Base-by-base conservation (phyloP, 2,797 vertebrate genomes). In the Bucorvus abyssinicus region DNA sequence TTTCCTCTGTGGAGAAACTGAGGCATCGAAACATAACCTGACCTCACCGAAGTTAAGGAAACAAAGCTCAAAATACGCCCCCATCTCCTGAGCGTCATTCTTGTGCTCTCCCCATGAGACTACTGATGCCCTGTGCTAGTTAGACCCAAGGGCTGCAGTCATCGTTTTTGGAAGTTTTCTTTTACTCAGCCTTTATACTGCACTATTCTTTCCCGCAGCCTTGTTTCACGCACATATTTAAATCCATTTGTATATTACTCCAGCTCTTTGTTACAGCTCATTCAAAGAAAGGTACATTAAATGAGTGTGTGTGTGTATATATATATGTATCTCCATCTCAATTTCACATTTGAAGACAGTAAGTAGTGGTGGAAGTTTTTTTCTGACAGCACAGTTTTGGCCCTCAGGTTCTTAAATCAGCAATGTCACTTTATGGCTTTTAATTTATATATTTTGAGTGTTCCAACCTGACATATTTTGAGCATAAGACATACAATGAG, bases 391-490 rank as follows among this genome's bases (percentile, higher is more conserved):
- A 59, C 23, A 80, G 63, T 88, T 95, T 86, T 92, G 79, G 61
- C 86, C 90, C 73, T 84, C 83, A 40, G 78, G 92, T 97, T 87
- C 80, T 84, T 90, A 94, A 93, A 95, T 94, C 94, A 95, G 47
- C 22, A 0, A 82, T 92, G 89, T 94, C 80, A 70, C 88, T 81
- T 89, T 90, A 93, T 83, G 71, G 65, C 83, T 96, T 95, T 97
- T 93, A 95, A 94, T 94, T 92, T 92, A 36, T 81, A 36, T 57
- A 82, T 92, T 63, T 82, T 91, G 78, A 89, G 50, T 95, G 65
- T 96, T 97, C 81, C 53, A 88, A 90, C 82, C 59, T 87, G 82
- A 94, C 84, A 9, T 95, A 84, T 95, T 97, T 91, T 90, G 78
- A 95, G 90, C 73, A 34, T 44, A 45, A 94, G 89, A 95, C 82